These are phyloP conservation scores for Periophthalmus magnuspinnatus DNA, from an alignment of 2,797 vertebrate genomes.

Conservation along the genomic window DNA sequence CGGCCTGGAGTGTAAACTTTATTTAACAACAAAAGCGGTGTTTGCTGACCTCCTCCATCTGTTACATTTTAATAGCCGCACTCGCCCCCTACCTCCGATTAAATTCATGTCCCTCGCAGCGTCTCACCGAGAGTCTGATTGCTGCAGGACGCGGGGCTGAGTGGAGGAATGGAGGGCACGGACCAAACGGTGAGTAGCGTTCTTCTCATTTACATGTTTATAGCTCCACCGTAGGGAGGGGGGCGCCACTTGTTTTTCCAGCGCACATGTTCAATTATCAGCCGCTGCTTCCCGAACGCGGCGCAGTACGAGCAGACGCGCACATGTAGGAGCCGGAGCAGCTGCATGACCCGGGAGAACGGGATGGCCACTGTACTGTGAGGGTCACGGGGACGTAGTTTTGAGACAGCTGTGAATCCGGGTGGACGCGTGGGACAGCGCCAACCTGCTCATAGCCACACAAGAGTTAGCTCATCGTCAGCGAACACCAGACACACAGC, in stretches of 20 bases:
- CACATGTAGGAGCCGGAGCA: conserved; percentile 26
- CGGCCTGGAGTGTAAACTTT: neutral
- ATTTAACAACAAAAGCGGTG: conserved; percentile 15
- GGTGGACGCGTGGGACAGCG: conserved; percentile 26
- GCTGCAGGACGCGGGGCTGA: conserved; percentile 38
- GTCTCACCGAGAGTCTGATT: conserved; percentile 50
- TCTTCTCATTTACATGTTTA: conserved; percentile 81
- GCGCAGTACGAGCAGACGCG: conserved; percentile 28
- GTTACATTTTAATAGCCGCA: conserved; percentile 43
- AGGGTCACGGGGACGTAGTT: conserved; percentile 50
- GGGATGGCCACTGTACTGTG: conserved; percentile 41
- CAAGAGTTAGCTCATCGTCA: conserved; percentile 33
- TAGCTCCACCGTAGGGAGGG: conserved; percentile 66
- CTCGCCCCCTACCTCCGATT: conserved; percentile 44
- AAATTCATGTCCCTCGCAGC: conserved; percentile 39
- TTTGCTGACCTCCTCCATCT: conserved; percentile 24
- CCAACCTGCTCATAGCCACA: conserved; percentile 14
- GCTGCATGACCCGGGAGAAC: conserved; percentile 42
- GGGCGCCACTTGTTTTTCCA: conserved; percentile 44
- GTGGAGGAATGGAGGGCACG: conserved; percentile 55
- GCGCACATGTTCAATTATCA: conserved; percentile 77
- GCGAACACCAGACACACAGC: conserved; percentile 47
- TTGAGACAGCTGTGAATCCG: conserved; percentile 54
- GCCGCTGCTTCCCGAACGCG: conserved; percentile 51
- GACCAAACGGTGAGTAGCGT: conserved; percentile 27